These are phyloP conservation scores for Mohoua ochrocephala DNA, from an alignment of 2,113 vertebrate species.

Conservation along the genomic window DNA sequence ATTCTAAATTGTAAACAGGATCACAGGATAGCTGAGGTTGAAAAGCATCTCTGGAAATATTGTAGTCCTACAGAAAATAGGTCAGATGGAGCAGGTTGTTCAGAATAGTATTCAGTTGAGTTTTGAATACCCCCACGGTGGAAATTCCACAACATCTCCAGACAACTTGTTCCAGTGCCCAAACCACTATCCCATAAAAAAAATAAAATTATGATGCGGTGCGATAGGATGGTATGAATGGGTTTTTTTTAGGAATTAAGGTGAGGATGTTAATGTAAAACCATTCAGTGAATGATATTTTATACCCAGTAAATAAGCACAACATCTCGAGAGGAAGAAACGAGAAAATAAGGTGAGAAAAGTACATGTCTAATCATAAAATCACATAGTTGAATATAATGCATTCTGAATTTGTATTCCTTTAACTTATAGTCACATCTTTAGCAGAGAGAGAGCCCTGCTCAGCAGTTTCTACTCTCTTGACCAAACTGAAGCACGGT, in stretches of 20 bases:
- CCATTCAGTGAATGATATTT: not conserved
- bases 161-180: not conserved
- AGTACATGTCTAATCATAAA: not conserved
- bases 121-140: not conserved
- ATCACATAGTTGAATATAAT: not conserved
- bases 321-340: not conserved
- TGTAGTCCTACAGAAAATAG: not conserved
- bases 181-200: not conserved
- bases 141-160: not conserved
- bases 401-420: not conserved
- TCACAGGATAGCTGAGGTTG: not conserved
- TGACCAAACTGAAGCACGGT: not conserved
- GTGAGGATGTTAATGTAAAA: not conserved
- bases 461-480: not conserved
- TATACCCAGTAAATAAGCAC: not conserved
- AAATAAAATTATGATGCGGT: not conserved
- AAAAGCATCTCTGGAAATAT: not conserved
- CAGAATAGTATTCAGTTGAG: rapidly evolving
- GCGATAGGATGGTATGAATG: not conserved
- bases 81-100: not conserved
- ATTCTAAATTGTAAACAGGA: not conserved
- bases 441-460: not conserved
- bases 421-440: not conserved
- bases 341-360: not conserved
- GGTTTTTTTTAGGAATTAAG: not conserved